Evolutionary conservation across 2,888 invertebrate species (phyloP), one percentile per base, ranked within the genome.

Genomic region (Hesperia comma): DNA sequence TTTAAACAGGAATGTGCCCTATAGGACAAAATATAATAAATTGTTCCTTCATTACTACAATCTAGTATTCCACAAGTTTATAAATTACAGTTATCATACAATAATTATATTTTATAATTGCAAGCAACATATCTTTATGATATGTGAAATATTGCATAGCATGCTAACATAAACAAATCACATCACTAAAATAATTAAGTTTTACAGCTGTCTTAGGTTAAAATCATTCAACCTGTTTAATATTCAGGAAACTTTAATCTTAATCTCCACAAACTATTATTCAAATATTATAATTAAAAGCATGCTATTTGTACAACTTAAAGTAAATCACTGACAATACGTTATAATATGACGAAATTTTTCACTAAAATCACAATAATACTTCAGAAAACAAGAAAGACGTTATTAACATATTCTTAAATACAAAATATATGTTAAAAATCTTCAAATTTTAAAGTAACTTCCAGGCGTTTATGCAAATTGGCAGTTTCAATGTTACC

Each of bases 1-100:
- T 74, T 76, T 77, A 76, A 84, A 82, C 77, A 82, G 86, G 86
- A 87, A 87, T 88, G 82, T 81, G 81, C 83, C 88, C 88, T 87
- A 77, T 70, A 82, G 86, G 85, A 85, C 83, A 74, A 76, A 75
- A 75, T 54, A 69, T 63, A 77, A 53, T 41, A 53, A 51, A 53
- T 37, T 43, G 37, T 55, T 40, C 46, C 54, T 43, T 64, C 19
- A 58, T 46, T 41, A 46, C 33, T 46, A 55, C 26, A 55, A 66
- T 40, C 54, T 49, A 64, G 19, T 63, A 56, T 57, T 51, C 26
- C 51, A 58, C 54, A 55, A 43, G 19, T 56, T 26, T 49, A 67
- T 67, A 60, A 66, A 66, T 66, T 58, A 51, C 10, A 37, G n/a
- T 51, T 61, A 57, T 57, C n/a, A 46, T 46, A 63, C 37, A 49